Base-by-base conservation (phyloP, 1,140 invertebrate genomes). In the Littorina saxatilis region DNA sequence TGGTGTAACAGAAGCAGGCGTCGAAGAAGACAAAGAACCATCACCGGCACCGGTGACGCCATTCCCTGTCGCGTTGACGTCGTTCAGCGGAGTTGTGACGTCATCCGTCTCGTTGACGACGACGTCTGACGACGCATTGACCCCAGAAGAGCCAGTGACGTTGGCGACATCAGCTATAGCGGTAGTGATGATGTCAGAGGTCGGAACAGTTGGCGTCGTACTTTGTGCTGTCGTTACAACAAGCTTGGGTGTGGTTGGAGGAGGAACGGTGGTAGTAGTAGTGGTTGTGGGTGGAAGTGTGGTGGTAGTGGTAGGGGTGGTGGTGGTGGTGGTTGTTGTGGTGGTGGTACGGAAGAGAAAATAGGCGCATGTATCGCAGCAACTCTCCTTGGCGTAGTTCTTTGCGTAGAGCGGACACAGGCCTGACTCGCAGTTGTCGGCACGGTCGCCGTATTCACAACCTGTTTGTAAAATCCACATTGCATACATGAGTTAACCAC, bases 391-490 rank as follows among this genome's bases (percentile, higher is more conserved):
- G 5, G 78, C 66, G 61, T 80, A 80, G 0, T 75, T 77, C 23
- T 55, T 47, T 40, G 79, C 78, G 72, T 82, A 84, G 9, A 32
- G 40, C 0, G 70, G 40, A 29, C 83, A 84, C 50, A 75, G 77
- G 7, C 72, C 75, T 39, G 50, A 72, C 15, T 73, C 0, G 66
- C 83, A 84, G 7, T 55, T 39, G 40, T 78, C 52, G 9, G 77
- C 40, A 29, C 27, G 39, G 74, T 84, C 83, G 1, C 83, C 83
- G 52, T 72, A 84, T 37, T 84, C 81, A 70, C 83, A 84, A 3
- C 83, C 83, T 84, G 73, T 1, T 50, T 27, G 29, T n/a, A 20
- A 39, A 17, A 43, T 20, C 0, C 70, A 40, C 40, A 40, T n/a
- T n/a, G n/a, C n/a, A n/a, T n/a, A n/a, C n/a, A n/a, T n/a, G n/a